Evolutionary conservation across 2,888 invertebrate genomes (phyloP).

Genomic region (Pachymerium ferrugineum): DNA sequence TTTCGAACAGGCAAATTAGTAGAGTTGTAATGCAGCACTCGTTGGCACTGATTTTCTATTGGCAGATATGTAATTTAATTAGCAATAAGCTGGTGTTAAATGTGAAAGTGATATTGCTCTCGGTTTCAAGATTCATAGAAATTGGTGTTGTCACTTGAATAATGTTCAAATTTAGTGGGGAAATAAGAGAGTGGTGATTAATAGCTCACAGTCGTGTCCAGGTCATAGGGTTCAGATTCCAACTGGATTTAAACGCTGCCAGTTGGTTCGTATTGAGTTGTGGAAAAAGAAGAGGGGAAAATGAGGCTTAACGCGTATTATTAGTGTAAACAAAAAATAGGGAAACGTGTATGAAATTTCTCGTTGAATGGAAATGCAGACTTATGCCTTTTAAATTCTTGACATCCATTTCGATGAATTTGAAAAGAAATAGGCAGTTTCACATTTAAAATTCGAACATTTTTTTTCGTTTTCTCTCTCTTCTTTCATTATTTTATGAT

Average conservation of each 20-base stretch:
- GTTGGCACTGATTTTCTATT: neutral
- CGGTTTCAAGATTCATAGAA: neutral
- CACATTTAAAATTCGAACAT: too few relatives aligned
- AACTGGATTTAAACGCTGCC: neutral
- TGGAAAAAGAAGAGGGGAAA: too few relatives aligned
- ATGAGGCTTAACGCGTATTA: neutral
- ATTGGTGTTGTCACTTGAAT: neutral
- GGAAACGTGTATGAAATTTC: too few relatives aligned
- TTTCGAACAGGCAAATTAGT: neutral
- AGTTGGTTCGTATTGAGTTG: too few relatives aligned
- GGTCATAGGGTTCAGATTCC: neutral
- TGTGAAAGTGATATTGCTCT: neutral
- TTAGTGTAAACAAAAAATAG: too few relatives aligned
- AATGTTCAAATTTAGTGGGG: neutral
- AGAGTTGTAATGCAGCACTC: neutral
- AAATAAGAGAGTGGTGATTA: neutral
- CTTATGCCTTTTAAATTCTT: too few relatives aligned
- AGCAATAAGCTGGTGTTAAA: neutral
- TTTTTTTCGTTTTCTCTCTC: too few relatives aligned
- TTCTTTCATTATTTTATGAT: neutral
- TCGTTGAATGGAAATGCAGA: too few relatives aligned
- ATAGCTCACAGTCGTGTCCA: neutral
- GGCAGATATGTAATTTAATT: neutral
- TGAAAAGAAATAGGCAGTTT: too few relatives aligned
- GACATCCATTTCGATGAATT: too few relatives aligned